Base-by-base conservation (phyloP, 2,888 invertebrate genomes). In the Pollenia griseotomentosa region DNA sequence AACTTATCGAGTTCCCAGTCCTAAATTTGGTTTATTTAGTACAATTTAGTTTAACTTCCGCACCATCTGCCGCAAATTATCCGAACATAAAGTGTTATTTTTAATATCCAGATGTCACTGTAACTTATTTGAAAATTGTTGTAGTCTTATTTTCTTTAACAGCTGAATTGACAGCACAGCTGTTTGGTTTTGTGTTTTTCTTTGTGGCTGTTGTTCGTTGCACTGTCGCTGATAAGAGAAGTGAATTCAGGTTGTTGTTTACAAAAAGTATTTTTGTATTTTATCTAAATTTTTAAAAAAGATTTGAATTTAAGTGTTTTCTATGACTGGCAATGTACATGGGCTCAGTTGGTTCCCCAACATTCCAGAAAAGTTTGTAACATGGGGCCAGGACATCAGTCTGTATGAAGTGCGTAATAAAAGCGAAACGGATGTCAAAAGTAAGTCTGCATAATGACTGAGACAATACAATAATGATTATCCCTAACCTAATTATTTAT, bases 261-360 rank as follows among this genome's bases (percentile, higher is more conserved):
- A 46, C 10, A 46, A 33, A 1, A 65, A 65, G 23, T 23, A 46
- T 14, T 59, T 6, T 6, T 33, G 33, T 33, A 40, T n/a, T 40
- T n/a, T 12, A 63, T 40, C 19, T 3, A 59, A 59, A 14, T 33
- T 6, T 33, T 33, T 33, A 12, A 33, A 59, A 33, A 12, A 70
- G n/a, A 70, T 40, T 2, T 11, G 1, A 7, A 61, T 33, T 8
- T 46, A n/a, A 68, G 2, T 8, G 14, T 33, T 14, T 59, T 86
- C 55, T 59, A 96, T 95, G 94, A 94, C 94, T 90, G 94, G 95
- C 80, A 94, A 95, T 70, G 95, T 96, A 93, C 94, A 97, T 88
- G 98, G 98, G 91, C 95, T 98, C 51, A 95, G 96, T 91, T 98
- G 98, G 98, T 97, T 98, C 46, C 98, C 98, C 0, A 95, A 96